Conservation (phyloP, 2,888 invertebrate genomes). For the Machimus rusticus region DNA sequence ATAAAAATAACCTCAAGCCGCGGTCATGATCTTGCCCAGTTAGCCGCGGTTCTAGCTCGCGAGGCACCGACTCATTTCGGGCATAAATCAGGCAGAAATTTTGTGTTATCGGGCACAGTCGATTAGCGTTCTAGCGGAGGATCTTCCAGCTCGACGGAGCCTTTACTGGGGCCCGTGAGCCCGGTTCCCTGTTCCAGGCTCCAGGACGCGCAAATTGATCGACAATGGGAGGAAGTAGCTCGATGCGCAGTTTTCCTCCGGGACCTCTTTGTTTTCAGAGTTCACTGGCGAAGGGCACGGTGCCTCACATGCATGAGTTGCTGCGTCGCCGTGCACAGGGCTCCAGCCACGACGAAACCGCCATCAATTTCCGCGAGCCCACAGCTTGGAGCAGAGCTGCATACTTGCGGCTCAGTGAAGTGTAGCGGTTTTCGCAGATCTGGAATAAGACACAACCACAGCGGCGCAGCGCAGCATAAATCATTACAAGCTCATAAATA, state of each 20-base stretch:
- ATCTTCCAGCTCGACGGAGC: neutral
- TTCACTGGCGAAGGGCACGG: neutral
- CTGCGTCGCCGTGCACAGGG: neutral
- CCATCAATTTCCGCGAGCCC: conserved; percentile 8
- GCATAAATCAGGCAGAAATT: conserved; percentile 36
- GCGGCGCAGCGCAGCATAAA: neutral
- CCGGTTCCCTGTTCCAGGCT: neutral
- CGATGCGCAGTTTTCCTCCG: neutral
- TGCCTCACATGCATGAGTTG: neutral
- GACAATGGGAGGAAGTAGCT: conserved; percentile 27
- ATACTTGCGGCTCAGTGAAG: conserved; percentile 23
- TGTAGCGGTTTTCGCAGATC: conserved; percentile 37
- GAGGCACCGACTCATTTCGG: neutral
- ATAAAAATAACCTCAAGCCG: neutral
- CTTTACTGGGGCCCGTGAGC: neutral
- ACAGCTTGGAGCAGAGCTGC: neutral
- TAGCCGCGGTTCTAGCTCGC: conserved; percentile 6
- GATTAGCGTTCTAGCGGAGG: neutral
- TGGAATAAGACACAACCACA: conserved; percentile 30
- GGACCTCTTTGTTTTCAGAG: neutral
- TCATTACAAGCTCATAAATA: conserved; percentile 37
- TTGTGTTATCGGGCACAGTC: conserved; percentile 11
- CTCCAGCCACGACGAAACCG: conserved; percentile 3
- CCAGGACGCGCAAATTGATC: conserved; percentile 19
- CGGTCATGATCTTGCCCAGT: neutral